Base-by-base conservation (phyloP, 2,888 invertebrate genomes). In the Neelides folsomi region DNA sequence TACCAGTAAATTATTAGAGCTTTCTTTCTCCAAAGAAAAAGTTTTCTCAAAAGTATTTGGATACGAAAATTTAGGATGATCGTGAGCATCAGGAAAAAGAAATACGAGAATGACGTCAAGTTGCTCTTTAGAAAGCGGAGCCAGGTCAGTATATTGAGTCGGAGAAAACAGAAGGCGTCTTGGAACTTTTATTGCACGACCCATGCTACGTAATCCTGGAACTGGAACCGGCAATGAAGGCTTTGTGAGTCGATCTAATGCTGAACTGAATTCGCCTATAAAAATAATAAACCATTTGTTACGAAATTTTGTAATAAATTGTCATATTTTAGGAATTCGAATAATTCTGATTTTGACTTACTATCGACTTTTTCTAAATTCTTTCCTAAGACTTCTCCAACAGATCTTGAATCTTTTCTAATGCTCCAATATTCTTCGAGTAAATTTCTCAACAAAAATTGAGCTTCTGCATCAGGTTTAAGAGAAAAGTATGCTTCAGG, bases 61-160 rank as follows among this genome's bases (percentile, higher is more conserved):
- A 54, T 72, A 73, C 6, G 69, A 68, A 53, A 66, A 66, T 65
- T 67, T 68, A 68, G 56, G 49, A 41, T 79, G 75, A 52, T 79
- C 77, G 60, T 84, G 81, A 51, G 88, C 86, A 76, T 92, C 90
- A 49, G 92, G 92, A 68, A 92, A 92, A 19, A 92, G 71, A 70
- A 82, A 90, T 67, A 83, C 82, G 47, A 93, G 69, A 62, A 92
- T 77, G 40, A 83, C 78, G 68, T 82, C 79, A 37, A 93, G 71
- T 57, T 83, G 73, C 34, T 82, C 81, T 65, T 82, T 82, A 12
- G 81, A 73, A 66, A 93, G 79, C 1, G 89, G 88, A 1, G 86
- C 85, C 52, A 81, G 79, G n/a, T 66, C 57, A 54, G 56, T 39
- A 55, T 64, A 59, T 49, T 63, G 59, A 43, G 65, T 60, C 46